A percentile compares a stretch with the other conserved stretches of the same genome.
phyloP scores from a whole-genome alignment of 2,888 invertebrate species.

The Taphrorychus bicolor region DNA sequence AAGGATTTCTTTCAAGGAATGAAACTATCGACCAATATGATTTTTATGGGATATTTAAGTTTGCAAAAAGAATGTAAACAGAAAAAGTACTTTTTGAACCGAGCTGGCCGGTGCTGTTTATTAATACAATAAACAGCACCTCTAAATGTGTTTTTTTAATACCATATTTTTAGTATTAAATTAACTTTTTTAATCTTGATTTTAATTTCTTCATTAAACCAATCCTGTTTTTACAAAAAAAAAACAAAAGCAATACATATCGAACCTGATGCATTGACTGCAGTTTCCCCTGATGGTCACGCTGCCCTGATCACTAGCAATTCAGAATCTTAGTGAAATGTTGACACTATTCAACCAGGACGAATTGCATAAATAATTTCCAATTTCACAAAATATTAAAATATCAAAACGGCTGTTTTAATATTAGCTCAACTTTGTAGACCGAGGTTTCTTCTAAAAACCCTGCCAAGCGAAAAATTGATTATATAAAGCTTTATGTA shows the following conservation, averaged over 20 bases:
- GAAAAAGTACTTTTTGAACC: too few species aligned
- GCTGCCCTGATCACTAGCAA: background rate
- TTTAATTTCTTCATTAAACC: too few species aligned
- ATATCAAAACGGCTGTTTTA: slow-evolving; percentile 7
- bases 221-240: too few species aligned
- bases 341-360: slow-evolving; percentile 4
- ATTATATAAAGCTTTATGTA: slow-evolving; percentile 6
- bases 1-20: too few species aligned
- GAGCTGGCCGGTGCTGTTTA: too few species aligned
- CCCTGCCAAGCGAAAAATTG: background rate
- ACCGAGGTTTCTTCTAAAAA: background rate
- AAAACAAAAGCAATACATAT: background rate
- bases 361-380: slow-evolving; percentile 6
- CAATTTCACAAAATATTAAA: slow-evolving; percentile 13
- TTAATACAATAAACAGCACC: too few species aligned
- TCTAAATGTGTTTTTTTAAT: too few species aligned
- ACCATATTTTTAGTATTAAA: too few species aligned
- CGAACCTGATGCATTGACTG: background rate
- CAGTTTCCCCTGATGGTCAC: background rate
- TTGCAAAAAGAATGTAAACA: too few species aligned
- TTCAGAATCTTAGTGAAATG: background rate
- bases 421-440: background rate
- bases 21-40: too few species aligned
- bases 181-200: too few species aligned
- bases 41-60: too few species aligned